Conservation (phyloP, 2,888 invertebrate species). For the Chrysina gloriosa region DNA sequence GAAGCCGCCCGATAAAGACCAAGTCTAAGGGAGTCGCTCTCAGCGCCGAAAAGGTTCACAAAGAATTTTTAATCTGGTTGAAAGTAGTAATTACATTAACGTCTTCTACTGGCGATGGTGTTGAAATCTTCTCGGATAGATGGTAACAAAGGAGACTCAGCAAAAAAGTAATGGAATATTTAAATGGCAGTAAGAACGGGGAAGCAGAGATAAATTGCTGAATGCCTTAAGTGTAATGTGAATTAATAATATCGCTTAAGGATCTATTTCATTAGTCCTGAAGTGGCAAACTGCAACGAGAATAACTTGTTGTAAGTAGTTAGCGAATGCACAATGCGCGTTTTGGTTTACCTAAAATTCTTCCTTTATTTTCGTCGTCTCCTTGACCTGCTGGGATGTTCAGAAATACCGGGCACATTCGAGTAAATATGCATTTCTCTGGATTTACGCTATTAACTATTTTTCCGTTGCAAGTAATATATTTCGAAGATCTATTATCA, state of each 20-base stretch:
- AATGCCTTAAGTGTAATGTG: conserved; percentile 23
- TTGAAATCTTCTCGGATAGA: conserved; percentile 24
- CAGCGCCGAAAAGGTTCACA: conserved; percentile 20
- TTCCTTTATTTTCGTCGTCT: too few species aligned
- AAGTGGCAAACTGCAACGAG: background rate
- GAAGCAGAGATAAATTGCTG: conserved; percentile 19
- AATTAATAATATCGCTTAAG: conserved; percentile 19
- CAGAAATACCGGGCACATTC: too few species aligned
- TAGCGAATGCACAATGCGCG: background rate
- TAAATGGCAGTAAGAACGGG: conserved; percentile 16
- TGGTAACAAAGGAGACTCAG: conserved; percentile 19
- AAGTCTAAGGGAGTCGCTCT: background rate
- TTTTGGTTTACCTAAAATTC: background rate
- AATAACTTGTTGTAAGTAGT: background rate
- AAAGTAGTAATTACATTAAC: conserved; percentile 44
- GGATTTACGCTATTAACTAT: too few species aligned
- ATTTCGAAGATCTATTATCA: too few species aligned
- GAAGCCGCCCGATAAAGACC: conserved; percentile 5
- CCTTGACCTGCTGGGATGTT: too few species aligned
- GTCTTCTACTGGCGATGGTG: conserved; percentile 31
- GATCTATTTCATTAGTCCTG: conserved; percentile 14
- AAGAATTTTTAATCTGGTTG: conserved; percentile 42
- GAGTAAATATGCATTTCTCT: too few species aligned
- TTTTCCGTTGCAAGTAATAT: too few species aligned
- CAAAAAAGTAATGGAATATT: conserved; percentile 31